These are phyloP conservation scores for Petrophora chlorosata DNA, from an alignment of 2,888 invertebrate genomes.

Conservation along the genomic window DNA sequence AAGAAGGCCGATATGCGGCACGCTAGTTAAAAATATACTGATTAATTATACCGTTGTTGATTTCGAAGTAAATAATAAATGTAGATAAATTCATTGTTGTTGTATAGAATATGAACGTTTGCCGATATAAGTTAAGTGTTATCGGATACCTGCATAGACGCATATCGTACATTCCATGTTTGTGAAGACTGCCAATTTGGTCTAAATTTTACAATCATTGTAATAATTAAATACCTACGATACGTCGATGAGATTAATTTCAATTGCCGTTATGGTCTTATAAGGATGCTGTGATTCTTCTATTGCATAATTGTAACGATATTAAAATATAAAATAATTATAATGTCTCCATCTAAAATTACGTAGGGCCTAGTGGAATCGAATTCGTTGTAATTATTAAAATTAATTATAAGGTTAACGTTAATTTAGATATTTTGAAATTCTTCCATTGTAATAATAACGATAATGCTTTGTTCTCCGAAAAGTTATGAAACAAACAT, in stretches of 20 bases:
- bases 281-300: conserved; percentile 83
- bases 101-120: conserved; percentile 76
- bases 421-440: conserved; percentile 77
- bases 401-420: conserved; percentile 64
- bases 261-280: conserved; percentile 80
- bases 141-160: conserved; percentile 82
- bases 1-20: conserved; percentile 31
- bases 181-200: conserved; percentile 84
- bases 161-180: conserved; percentile 84
- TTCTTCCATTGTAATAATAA: conserved; percentile 74
- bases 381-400: conserved; percentile 78
- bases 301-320: conserved; percentile 81
- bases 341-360: conserved; percentile 77
- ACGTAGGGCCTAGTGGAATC: conserved; percentile 80
- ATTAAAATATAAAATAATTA: conserved; percentile 61
- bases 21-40: conserved; percentile 37
- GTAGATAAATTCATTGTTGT: conserved; percentile 78
- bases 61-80: conserved; percentile 57
- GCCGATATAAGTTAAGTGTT: conserved; percentile 79
- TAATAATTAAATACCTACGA: conserved; percentile 77
- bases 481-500: conserved; percentile 61
- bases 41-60: conserved; percentile 55
- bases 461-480: conserved; percentile 67
- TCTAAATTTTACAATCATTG: conserved; percentile 83
- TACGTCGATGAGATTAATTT: conserved; percentile 81